Base-by-base conservation (phyloP, 2,888 invertebrate genomes). In the Spilarctia lutea region DNA sequence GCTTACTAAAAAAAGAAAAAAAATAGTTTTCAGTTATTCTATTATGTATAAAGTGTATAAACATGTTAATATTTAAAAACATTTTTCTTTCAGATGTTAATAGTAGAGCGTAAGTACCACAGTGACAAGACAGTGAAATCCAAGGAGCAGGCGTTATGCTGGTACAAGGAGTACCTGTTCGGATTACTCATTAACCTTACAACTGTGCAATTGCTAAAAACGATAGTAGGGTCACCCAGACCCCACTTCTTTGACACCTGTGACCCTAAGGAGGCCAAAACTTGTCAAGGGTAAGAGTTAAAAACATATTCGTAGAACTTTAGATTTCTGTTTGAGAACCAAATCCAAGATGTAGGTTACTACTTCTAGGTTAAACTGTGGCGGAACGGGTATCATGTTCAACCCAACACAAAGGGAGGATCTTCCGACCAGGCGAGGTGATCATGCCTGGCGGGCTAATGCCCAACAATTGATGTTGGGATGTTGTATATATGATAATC, bases 181-280 rank as follows among this genome's bases (percentile, higher is more conserved):
- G 97, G 97, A 0, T 86, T 97, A 3, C 88, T 96, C 0, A 87
- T 97, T 24, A 96, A 97, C 76, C 87, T 97, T 45, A 92, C 97
- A 0, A 84, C 97, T 3, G 96, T 96, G 4, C 96, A 97, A 85
- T 85, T 93, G 1, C 88, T 96, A 45, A 98, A 98, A 90, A 90
- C 96, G 0, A 80, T 97, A 0, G 96, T 97, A 2, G 97, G 97
- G 0, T 97, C 97, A 69, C 97, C 97, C 0, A 95, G 98, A 80
- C 98, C 98, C 0, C 98, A 98, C 88, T 98, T 98, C 91, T 96
- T 98, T 80, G 97, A 97, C 82, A 97, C 97, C 0, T 98, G 98
- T 88, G 91, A 92, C 71, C 98, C 98, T 10, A 96, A 96, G 77
- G 97, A 97, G 69, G 96, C 96, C 0, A 80, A 89, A 52, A 97